Base-by-base conservation (phyloP, 2,888 invertebrate genomes). In the Herminia tarsipennalis region DNA sequence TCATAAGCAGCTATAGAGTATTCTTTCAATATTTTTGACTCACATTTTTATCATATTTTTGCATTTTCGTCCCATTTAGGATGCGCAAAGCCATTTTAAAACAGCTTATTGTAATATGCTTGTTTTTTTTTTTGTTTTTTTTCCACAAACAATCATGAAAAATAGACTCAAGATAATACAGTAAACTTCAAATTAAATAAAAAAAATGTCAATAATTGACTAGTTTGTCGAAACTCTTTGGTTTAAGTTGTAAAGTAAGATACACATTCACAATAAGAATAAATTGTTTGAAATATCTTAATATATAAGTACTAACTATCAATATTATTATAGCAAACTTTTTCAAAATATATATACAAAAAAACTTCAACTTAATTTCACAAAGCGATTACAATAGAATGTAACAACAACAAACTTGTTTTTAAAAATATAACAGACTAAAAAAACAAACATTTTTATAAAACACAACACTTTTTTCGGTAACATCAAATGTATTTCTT, bases 1-100 rank as follows among this genome's bases (percentile, higher is more conserved):
- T 83, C 86, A 83, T 82, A 88, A 88, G 89, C 88, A 78, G 82
- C 76, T 59, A 61, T 76, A 78, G 73, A 82, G 81, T 78, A 68
- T 73, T 73, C 67, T 73, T 83, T 81, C 78, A 76, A 73, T 80
- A 75, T 62, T 60, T 68, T 59, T 89, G 90, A 88, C 88, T 88
- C 88, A 90, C 88, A 88, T 89, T 89, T 79, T 70, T 70, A 83
- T 84, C 72, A 65, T 70, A 61, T 55, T 64, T 61, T 49, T 60
- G 61, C 59, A 47, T 80, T 81, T 63, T 56, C 36, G 9, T 46
- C 60, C 54, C 39, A 25, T 48, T 47, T 37, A 40, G 60, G 46
- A 39, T 66, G 65, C 57, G 62, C 55, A 37, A 38, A 65, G 60
- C 64, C 66, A 38, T 50, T 54, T 55, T 45, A 41, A 42, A 25